These are phyloP conservation scores for Chelonus insularis DNA, from an alignment of 1,140 invertebrate genomes.

Conservation along the genomic window DNA sequence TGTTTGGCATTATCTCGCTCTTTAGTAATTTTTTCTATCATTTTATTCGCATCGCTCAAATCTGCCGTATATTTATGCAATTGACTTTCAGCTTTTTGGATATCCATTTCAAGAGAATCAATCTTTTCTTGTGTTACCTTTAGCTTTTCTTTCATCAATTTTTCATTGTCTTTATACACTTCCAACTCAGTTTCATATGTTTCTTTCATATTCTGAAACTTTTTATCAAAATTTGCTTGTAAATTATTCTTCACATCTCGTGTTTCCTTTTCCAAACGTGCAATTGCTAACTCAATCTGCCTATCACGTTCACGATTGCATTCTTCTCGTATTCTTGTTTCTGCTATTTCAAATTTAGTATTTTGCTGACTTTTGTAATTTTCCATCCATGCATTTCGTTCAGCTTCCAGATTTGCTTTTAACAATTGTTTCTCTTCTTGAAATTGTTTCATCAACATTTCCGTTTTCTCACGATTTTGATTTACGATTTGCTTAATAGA, in stretches of 20 bases:
- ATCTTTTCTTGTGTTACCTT: constrained; percentile 64
- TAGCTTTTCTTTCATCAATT: constrained; percentile 61
- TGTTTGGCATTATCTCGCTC: constrained; percentile 61
- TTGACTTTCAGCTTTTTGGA: constrained; percentile 55
- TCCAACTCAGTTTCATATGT: constrained; percentile 73
- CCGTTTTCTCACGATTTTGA: constrained; percentile 46
- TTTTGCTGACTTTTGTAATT: constrained; percentile 64
- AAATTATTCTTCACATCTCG: constrained; percentile 55
- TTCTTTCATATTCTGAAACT: constrained; percentile 70
- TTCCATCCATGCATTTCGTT: constrained; percentile 63
- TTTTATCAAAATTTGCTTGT: constrained; percentile 64
- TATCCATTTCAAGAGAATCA: constrained; percentile 56
- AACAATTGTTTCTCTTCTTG: constrained; percentile 62
- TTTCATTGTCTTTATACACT: constrained; percentile 63
- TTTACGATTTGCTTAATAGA: constrained; percentile 34
- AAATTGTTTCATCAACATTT: constrained; percentile 50
- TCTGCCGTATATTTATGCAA: constrained; percentile 46
- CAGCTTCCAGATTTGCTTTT: constrained; percentile 61
- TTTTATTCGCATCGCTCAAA: constrained; percentile 61
- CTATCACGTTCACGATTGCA: constrained; percentile 66
- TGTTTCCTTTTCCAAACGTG: constrained; percentile 66
- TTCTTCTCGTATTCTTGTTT: constrained; percentile 64
- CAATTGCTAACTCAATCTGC: constrained; percentile 69
- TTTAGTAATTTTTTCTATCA: constrained; percentile 54
- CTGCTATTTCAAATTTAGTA: constrained; percentile 61